These are phyloP conservation scores for Pelecanoides urinatrix DNA, from an alignment of 2,113 vertebrate genomes.

Conservation along the genomic window DNA sequence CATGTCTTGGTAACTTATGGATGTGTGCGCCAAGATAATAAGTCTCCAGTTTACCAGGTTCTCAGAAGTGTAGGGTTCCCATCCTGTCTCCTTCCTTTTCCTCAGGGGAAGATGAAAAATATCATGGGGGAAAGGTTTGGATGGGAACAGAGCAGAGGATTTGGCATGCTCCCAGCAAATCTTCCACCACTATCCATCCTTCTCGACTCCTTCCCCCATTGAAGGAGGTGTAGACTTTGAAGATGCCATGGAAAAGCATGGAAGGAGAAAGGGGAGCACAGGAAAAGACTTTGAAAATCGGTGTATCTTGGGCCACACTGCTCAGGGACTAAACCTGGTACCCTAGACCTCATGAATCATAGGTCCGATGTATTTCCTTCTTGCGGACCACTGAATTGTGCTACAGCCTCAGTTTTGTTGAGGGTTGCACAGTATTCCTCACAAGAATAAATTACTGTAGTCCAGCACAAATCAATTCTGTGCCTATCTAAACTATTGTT, in stretches of 20 bases:
- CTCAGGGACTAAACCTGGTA: background rate
- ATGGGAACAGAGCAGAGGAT: background rate
- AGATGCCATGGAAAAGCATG: background rate
- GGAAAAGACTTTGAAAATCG: background rate
- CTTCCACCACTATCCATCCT: background rate
- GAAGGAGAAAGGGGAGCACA: background rate
- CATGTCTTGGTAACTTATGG: background rate
- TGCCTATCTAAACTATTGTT: background rate
- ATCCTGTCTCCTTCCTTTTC: background rate
- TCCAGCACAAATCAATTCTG: background rate
- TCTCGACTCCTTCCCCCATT: background rate
- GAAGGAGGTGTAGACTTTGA: background rate
- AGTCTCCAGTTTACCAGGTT: background rate
- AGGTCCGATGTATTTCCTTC: background rate
- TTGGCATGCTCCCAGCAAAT: background rate
- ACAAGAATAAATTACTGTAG: background rate
- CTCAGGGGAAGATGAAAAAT: background rate
- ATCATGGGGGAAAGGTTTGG: background rate
- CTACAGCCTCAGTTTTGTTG: background rate
- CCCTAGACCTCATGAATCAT: background rate
- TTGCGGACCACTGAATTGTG: background rate
- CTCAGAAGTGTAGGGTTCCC: background rate
- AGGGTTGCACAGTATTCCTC: background rate
- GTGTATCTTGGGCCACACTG: background rate
- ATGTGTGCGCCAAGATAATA: background rate